phyloP scores from a whole-genome alignment of 1,140 invertebrate genomes.

The Oryctes rhinoceros region DNA sequence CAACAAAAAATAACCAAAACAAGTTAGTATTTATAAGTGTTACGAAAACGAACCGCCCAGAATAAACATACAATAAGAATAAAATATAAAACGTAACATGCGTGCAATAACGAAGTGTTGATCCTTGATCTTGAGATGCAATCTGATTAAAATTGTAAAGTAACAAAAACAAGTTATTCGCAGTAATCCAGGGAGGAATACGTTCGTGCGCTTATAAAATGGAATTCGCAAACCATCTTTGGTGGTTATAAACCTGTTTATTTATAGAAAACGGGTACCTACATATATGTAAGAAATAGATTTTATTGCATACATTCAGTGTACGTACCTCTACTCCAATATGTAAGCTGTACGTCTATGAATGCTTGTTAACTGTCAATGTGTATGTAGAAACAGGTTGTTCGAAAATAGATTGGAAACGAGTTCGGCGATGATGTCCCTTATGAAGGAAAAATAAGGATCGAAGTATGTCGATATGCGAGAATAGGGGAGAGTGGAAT shows the following conservation, averaged over 20 bases:
- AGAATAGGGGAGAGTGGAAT: no score
- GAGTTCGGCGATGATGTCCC: background rate
- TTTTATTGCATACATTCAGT: slow-evolving; percentile 29
- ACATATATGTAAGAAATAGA: slow-evolving; percentile 25
- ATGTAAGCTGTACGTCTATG: slow-evolving; percentile 12
- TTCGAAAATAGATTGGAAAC: slow-evolving; percentile 33
- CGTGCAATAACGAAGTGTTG: background rate
- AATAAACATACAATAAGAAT: background rate
- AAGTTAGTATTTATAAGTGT: no score
- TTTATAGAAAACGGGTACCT: slow-evolving; percentile 40
- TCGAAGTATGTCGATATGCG: no score
- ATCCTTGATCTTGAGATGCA: slow-evolving; percentile 9
- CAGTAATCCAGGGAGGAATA: slow-evolving; percentile 12
- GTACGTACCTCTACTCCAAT: background rate
- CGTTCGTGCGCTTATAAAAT: background rate
- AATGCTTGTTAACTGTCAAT: background rate
- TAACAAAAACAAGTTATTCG: slow-evolving; percentile 1
- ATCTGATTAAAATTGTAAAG: background rate
- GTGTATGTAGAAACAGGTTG: slow-evolving; percentile 19
- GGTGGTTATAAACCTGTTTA: slow-evolving; percentile 33
- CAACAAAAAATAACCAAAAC: no score
- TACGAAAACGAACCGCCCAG: background rate
- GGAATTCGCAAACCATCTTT: background rate
- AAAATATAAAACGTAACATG: background rate
- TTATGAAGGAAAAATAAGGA: background rate